Evolutionary conservation across 2,797 vertebrate genomes (phyloP).

Genomic region (Lutra lutra): DNA sequence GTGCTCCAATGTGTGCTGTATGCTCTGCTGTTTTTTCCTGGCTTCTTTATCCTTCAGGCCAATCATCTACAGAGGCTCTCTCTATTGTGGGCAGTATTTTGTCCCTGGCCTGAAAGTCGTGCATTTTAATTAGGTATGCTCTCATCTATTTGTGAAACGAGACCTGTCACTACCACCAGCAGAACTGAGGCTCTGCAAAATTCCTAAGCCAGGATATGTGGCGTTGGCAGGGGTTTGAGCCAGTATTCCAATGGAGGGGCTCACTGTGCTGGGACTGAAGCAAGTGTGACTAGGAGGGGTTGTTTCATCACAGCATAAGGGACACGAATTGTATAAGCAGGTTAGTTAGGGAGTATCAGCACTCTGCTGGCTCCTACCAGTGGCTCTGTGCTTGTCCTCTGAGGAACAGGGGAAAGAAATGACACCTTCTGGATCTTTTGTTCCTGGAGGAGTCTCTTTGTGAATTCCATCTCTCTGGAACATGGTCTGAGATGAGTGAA

Average conservation of each 20-base stretch:
- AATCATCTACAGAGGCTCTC: not conserved
- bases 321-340: not conserved
- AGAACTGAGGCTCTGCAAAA: not conserved
- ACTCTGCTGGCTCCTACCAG: not conserved
- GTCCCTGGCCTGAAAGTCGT: not conserved
- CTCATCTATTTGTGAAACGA: not conserved
- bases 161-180: not conserved
- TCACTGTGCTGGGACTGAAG: not conserved
- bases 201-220: not conserved
- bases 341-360: not conserved
- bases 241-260: not conserved
- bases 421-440: not conserved
- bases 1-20: not conserved
- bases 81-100: not conserved
- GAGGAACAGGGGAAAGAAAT: not conserved
- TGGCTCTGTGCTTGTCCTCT: not conserved
- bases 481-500: not conserved
- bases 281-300: not conserved
- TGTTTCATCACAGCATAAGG: not conserved
- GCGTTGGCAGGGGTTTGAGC: not conserved
- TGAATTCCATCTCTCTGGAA: not conserved
- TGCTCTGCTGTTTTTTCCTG: not conserved
- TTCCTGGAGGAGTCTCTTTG: not conserved
- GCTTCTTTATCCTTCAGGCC: not conserved
- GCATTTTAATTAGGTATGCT: not conserved